phyloP scores from a whole-genome alignment of 2,888 invertebrate genomes.

The Ophioninae sp. region DNA sequence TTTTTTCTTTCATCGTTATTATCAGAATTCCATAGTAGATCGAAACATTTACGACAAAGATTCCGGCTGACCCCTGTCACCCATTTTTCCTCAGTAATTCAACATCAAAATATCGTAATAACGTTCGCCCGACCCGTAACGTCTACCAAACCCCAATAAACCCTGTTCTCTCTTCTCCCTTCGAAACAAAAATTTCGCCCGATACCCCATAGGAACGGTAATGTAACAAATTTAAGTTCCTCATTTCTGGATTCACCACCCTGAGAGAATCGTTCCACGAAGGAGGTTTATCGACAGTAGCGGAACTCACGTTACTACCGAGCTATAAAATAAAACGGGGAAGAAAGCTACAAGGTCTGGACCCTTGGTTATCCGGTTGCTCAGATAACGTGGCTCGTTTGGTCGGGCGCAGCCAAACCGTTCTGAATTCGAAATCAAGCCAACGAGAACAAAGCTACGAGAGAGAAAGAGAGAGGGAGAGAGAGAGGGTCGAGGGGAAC shows the following conservation, averaged over 20 bases:
- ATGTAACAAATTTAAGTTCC: too few species aligned
- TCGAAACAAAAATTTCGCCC: background rate
- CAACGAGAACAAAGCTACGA: slow-evolving; percentile 25
- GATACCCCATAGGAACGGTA: too few species aligned
- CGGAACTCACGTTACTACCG: slow-evolving; percentile 36
- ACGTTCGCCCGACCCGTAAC: too few species aligned
- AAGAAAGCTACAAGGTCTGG: slow-evolving; percentile 16
- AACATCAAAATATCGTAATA: too few species aligned
- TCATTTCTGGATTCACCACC: slow-evolving; percentile 14
- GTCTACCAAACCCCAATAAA: too few species aligned
- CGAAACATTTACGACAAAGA: too few species aligned
- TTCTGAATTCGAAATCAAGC: slow-evolving; percentile 58
- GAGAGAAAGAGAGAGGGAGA: slow-evolving; percentile 26
- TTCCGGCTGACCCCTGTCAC: too few species aligned
- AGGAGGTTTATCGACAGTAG: slow-evolving; percentile 56
- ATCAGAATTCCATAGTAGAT: too few species aligned
- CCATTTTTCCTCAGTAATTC: too few species aligned
- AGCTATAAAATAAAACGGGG: slow-evolving; percentile 8
- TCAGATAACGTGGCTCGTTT: slow-evolving; percentile 31
- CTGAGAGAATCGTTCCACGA: slow-evolving; percentile 43
- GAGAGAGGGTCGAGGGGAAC: too few species aligned
- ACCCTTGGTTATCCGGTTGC: slow-evolving; percentile 48
- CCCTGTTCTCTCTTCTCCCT: too few species aligned
- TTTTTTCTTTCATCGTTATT: too few species aligned
- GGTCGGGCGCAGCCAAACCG: slow-evolving; percentile 53